Conservation (phyloP, 2,797 vertebrate species). For the Labeo calbasu region DNA sequence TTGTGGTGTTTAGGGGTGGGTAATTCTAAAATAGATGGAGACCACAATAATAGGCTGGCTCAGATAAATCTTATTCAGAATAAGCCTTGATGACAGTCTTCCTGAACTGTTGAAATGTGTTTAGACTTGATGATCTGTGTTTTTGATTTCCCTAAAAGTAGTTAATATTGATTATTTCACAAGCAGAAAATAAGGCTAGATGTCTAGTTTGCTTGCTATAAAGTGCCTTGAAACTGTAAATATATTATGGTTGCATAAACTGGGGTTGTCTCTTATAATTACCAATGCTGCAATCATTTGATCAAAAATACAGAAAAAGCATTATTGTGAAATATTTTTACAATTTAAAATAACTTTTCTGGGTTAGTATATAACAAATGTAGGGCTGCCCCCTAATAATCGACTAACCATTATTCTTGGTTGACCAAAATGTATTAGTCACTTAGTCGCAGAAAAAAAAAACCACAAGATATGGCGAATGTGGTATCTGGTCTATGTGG, state of each 20-base stretch:
- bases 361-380: too few relatives aligned
- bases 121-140: neutral
- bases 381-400: too few relatives aligned
- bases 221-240: neutral
- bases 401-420: too few relatives aligned
- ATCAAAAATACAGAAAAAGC: neutral
- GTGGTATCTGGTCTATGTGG: too few relatives aligned
- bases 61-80: neutral
- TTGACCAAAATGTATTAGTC: too few relatives aligned
- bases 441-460: too few relatives aligned
- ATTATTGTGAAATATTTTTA: neutral
- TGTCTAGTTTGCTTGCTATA: neutral
- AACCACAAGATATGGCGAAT: too few relatives aligned
- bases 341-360: too few relatives aligned
- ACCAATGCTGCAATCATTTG: neutral
- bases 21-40: neutral
- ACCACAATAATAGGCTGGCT: neutral
- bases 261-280: neutral
- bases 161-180: neutral
- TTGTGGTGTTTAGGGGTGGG: neutral
- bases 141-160: neutral
- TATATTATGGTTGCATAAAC: neutral
- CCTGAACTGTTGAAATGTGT: constrained; percentile 13
- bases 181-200: neutral
- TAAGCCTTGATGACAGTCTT: neutral